These are phyloP conservation scores for Sus cebifrons DNA, from an alignment of 2,797 vertebrate genomes.

Conservation along the genomic window DNA sequence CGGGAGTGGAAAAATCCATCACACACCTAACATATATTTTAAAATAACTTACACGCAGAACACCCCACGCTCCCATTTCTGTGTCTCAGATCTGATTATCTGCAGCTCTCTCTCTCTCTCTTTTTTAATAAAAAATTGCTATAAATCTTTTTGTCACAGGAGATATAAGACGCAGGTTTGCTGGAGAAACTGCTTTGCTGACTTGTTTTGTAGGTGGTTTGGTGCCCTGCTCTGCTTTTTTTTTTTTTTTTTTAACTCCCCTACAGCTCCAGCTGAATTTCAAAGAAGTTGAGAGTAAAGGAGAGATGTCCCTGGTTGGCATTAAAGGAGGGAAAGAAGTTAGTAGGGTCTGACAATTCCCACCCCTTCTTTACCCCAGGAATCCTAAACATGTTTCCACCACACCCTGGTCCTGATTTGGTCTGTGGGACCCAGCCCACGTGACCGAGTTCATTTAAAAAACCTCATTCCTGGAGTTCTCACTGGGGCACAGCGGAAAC, in stretches of 20 bases:
- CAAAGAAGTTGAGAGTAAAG: conserved; percentile 66
- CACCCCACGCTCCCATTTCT: conserved; percentile 79
- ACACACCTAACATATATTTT: conserved; percentile 84
- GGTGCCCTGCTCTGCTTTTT: conserved; percentile 58
- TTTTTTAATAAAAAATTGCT: conserved; percentile 84
- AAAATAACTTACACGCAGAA: conserved; percentile 86
- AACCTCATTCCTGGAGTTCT: not conserved
- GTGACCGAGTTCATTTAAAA: not conserved
- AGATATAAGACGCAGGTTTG: conserved; percentile 80
- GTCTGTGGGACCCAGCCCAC: not conserved
- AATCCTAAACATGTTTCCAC: fast-evolving
- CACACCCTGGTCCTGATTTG: not conserved
- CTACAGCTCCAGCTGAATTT: conserved; percentile 82
- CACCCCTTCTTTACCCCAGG: not conserved
- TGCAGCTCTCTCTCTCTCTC: conserved; percentile 71
- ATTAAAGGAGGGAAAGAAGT: conserved; percentile 22
- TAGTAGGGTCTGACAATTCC: not conserved
- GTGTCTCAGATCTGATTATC: conserved; percentile 84
- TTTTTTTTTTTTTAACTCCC: conserved; percentile 51
- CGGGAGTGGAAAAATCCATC: conserved; percentile 84
- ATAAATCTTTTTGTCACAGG: conserved; percentile 86
- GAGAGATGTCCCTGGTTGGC: conserved; percentile 55
- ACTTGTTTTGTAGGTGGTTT: conserved; percentile 78
- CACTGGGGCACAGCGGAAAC: no score
- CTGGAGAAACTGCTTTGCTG: conserved; percentile 73